A percentile compares a stretch with the other conserved stretches of the same genome.
Conservation (phyloP, 2,113 vertebrate genomes). For the Stercorarius parasiticus region DNA sequence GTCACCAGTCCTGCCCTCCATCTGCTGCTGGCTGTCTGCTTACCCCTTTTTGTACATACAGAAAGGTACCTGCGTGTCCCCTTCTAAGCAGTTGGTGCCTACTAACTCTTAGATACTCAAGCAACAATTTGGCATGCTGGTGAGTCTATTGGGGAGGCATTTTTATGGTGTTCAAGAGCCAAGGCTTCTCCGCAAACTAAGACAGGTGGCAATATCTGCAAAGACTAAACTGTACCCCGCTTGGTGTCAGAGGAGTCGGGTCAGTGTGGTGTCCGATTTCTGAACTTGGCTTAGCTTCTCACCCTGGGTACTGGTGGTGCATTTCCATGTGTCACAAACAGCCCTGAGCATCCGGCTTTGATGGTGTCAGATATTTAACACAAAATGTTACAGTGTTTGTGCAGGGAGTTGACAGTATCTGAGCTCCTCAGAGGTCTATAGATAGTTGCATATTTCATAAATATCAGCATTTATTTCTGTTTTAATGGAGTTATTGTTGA, state of each 20-base stretch:
- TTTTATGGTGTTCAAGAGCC: not conserved
- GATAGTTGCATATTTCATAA: not conserved
- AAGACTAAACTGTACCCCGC: fast-evolving
- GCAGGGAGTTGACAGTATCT: not conserved
- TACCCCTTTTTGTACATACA: not conserved
- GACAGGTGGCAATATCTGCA: not conserved
- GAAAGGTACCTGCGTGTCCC: not conserved
- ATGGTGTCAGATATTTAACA: not conserved
- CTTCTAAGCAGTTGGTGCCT: not conserved
- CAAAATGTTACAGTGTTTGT: not conserved
- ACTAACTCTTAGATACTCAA: not conserved
- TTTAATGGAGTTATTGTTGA: not conserved
- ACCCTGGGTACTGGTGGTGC: not conserved
- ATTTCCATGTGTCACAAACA: not conserved
- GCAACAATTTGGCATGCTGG: not conserved
- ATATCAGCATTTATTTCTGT: not conserved
- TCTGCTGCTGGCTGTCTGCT: not conserved
- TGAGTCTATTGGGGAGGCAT: not conserved
- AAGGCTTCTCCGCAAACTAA: not conserved
- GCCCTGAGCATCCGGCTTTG: not conserved
- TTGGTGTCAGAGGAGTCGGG: not conserved
- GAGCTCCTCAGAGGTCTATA: not conserved
- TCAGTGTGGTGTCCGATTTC: not conserved
- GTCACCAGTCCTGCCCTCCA: not conserved
- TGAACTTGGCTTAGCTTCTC: not conserved